Conservation (phyloP, 2,797 vertebrate species). For the Antrozous pallidus region DNA sequence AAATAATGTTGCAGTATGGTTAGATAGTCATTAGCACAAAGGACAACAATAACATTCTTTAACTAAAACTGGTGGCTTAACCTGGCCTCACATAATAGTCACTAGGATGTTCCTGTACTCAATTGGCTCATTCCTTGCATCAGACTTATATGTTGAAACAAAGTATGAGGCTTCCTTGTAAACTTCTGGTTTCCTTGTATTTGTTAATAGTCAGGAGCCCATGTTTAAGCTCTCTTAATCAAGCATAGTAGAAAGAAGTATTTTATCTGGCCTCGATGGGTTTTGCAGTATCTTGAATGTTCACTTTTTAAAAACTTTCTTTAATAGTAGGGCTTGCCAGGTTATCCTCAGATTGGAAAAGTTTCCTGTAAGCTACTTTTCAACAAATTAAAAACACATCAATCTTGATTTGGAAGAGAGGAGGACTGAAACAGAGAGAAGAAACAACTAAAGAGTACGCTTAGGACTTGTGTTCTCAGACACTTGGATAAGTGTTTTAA, state of each 20-base stretch:
- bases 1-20: not conserved
- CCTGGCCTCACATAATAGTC: not conserved
- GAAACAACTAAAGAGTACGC: not conserved
- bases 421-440: not conserved
- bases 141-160: not conserved
- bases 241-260: not conserved
- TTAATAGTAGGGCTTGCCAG: not conserved
- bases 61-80: not conserved
- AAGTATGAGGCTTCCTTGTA: not conserved
- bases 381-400: not conserved
- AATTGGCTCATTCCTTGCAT: not conserved
- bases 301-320: not conserved
- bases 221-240: constrained; percentile 4
- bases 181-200: not conserved
- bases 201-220: not conserved
- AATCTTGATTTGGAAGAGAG: not conserved
- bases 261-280: not conserved
- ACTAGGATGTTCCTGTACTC: not conserved
- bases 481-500: not conserved
- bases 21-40: too few species aligned
- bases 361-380: not conserved
- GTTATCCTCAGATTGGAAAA: not conserved
- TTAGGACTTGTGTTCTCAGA: not conserved
- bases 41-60: not conserved
- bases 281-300: constrained; percentile 26